Evolutionary conservation across 2,797 vertebrate species (phyloP).

Genomic region (Champsocephalus gunnari): DNA sequence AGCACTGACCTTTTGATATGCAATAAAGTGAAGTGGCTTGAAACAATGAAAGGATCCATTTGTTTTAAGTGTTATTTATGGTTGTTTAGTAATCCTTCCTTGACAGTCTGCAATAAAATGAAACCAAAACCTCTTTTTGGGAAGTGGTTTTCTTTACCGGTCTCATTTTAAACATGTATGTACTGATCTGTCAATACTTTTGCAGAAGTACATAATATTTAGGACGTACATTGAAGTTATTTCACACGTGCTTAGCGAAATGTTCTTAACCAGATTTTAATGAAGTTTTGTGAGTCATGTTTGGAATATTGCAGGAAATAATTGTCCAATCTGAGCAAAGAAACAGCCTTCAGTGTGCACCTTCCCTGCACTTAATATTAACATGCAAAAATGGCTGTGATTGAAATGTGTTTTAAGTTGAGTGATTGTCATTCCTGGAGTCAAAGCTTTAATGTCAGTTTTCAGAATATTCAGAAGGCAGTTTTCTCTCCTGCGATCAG

Average conservation of each 20-base stretch:
- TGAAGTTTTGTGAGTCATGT: background rate
- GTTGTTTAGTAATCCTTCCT: conserved; percentile 50
- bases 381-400: background rate
- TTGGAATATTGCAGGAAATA: background rate
- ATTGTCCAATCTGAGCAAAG: conserved; percentile 1
- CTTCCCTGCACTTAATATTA: background rate
- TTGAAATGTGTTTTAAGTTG: background rate
- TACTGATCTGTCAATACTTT: background rate
- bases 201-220: background rate
- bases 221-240: background rate
- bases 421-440: background rate
- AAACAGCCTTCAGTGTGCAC: conserved; percentile 8
- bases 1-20: conserved; percentile 47
- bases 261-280: background rate
- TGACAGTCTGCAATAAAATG: conserved; percentile 62
- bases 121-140: background rate
- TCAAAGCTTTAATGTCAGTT: background rate
- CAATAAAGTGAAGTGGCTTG: conserved; percentile 36
- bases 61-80: conserved; percentile 42
- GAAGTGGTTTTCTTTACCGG: background rate
- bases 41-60: conserved; percentile 36
- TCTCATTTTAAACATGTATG: background rate
- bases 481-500: conserved; percentile 85
- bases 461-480: conserved; percentile 73
- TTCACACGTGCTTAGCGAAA: background rate